Evolutionary conservation across 1,140 invertebrate species (phyloP).

Genomic region (Zaprionus davidi): DNA sequence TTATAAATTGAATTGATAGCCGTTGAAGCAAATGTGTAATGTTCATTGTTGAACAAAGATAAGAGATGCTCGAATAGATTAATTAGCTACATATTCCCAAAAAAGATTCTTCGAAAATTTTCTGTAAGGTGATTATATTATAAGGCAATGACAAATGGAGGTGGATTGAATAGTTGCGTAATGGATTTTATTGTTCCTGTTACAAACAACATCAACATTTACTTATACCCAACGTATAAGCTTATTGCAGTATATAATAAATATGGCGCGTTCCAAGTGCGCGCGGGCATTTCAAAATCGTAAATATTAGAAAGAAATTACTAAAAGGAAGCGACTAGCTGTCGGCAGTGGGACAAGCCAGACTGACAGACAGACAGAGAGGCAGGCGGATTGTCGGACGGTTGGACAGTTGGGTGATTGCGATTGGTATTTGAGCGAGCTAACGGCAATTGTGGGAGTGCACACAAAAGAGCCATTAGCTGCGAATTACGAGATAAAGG

Average conservation of each 20-base stretch:
- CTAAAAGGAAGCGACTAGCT: conserved; percentile 59
- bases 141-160: no score
- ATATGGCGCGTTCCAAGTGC: conserved; percentile 48
- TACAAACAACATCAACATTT: background rate
- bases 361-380: background rate
- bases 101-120: no score
- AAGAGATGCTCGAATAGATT: no score
- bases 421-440: conserved; percentile 55
- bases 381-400: background rate
- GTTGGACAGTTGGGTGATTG: conserved; percentile 23
- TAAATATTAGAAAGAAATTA: conserved; percentile 78
- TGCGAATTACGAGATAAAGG: conserved; percentile 72
- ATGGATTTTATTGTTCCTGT: no score
- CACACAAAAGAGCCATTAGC: conserved; percentile 81
- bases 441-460: conserved; percentile 60
- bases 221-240: background rate
- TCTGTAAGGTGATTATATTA: no score
- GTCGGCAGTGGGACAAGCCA: background rate
- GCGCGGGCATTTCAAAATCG: conserved; percentile 71
- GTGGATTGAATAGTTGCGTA: no score
- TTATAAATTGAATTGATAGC: no score
- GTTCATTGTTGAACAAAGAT: no score
- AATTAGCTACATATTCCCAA: no score
- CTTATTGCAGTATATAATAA: conserved; percentile 38
- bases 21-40: no score